Evolutionary conservation across 2,888 invertebrate species (phyloP), one percentile per base, ranked within the genome.

Genomic region (Agonopterix arenella): DNA sequence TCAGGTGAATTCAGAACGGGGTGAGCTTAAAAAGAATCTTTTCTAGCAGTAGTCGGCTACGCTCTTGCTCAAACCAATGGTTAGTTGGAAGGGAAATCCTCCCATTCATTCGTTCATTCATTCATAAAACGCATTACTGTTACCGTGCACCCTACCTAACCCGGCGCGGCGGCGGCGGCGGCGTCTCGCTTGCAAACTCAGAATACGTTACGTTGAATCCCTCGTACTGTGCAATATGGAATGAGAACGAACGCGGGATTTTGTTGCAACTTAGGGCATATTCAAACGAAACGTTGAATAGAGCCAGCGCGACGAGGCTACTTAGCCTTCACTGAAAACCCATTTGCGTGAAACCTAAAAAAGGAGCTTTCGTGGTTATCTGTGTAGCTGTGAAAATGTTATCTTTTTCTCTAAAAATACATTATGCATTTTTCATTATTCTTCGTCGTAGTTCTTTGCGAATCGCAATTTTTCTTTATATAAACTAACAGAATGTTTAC

Each of bases 51-150:
- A 51, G 54, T 49, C 60, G 66, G 66, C 59, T 76, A 70, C 69
- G 68, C 73, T 76, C 76, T 76, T 72, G 60, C 74, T 67, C 70
- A 71, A 70, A 64, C 72, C 74, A 77, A 76, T 70, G 78, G 78
- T 76, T 78, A 76, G 77, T 76, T 73, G 70, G 75, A 78, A 79
- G 76, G 73, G 67, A 82, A 84, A 84, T 83, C 78, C 76, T 73
- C 60, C 73, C 70, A 83, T 85, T 83, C 81, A 78, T 68, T 73
- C 73, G 73, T 75, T 72, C 75, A 74, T 76, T 80, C 79, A 82
- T 85, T 84, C 81, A 84, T 83, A 84, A 82, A 85, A 85, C 68
- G 81, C 76, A 83, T 85, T 84, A 84, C 78, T 65, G 62, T 69
- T 59, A 62, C 67, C 61, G 67, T 61, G 64, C 56, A 66, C 65